Evolutionary conservation across 2,888 invertebrate genomes (phyloP).

Genomic region (Spicauda simplicius): DNA sequence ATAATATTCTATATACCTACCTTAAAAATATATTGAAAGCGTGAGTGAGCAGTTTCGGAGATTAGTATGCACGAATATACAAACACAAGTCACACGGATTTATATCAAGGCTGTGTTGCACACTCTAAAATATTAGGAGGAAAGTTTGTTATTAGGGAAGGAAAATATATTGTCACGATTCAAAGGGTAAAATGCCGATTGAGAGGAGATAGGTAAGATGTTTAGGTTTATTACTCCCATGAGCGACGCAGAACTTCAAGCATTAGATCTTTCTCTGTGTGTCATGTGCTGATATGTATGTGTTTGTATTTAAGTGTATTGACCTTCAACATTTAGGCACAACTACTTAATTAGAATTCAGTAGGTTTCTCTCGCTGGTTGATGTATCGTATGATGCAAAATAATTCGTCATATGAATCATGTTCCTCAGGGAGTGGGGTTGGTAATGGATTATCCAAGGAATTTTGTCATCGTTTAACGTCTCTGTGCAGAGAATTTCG

Average conservation of each 20-base stretch:
- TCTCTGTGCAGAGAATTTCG: too few relatives aligned
- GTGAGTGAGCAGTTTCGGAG: too few relatives aligned
- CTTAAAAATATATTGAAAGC: too few relatives aligned
- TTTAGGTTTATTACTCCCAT: neutral
- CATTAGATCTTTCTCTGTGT: neutral
- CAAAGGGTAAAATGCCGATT: neutral
- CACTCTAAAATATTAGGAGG: neutral
- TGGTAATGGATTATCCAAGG: too few relatives aligned
- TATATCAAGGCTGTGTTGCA: too few relatives aligned
- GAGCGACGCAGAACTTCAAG: neutral
- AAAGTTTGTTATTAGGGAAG: neutral
- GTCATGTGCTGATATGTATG: neutral
- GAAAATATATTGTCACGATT: neutral
- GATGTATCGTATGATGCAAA: neutral
- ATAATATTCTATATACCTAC: too few relatives aligned
- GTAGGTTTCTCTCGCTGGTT: slow-evolving; percentile 13
- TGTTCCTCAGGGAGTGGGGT: neutral
- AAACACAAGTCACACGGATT: too few relatives aligned
- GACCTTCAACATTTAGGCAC: slow-evolving; percentile 26
- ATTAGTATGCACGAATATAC: too few relatives aligned
- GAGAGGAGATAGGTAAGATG: neutral
- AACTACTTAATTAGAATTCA: slow-evolving; percentile 24
- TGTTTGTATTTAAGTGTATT: slow-evolving; percentile 18
- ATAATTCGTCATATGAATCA: neutral
- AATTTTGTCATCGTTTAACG: too few relatives aligned